Percentiles rank a stretch among this genome's conserved stretches.
These are phyloP conservation scores for Andrena minutula DNA, from an alignment of 2,888 invertebrate species.

Conservation along the genomic window DNA sequence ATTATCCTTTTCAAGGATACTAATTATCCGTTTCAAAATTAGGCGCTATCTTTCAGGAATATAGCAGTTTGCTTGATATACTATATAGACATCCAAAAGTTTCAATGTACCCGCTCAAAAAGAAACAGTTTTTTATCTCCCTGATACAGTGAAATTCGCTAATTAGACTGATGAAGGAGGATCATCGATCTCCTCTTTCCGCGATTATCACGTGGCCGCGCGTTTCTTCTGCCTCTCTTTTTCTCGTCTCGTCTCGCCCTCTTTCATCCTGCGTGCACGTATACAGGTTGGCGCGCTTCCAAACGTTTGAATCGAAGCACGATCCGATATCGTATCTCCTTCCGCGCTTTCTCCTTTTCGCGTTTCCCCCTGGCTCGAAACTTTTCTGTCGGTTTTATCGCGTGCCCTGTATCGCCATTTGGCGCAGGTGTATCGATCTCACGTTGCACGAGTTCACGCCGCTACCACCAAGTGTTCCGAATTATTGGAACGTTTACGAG, in stretches of 20 bases:
- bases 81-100: no score
- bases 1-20: no score
- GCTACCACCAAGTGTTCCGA: conserved; percentile 32
- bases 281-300: conserved; percentile 44
- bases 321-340: conserved; percentile 51
- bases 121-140: not conserved
- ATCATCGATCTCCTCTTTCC: conserved; percentile 7
- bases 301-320: conserved; percentile 55
- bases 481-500: conserved; percentile 46
- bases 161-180: not conserved
- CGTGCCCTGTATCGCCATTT: conserved; percentile 34
- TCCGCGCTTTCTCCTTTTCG: conserved; percentile 39
- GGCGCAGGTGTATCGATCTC: conserved; percentile 53
- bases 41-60: no score
- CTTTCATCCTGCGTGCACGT: conserved; percentile 44
- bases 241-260: not conserved
- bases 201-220: conserved; percentile 1
- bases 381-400: conserved; percentile 45
- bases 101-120: not conserved
- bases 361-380: conserved; percentile 34
- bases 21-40: no score
- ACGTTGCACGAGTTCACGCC: conserved; percentile 32
- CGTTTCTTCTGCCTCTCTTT: not conserved
- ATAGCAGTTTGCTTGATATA: no score
- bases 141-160: not conserved